A percentile compares a stretch with the other conserved stretches of the same genome.
phyloP scores from a whole-genome alignment of 2,797 vertebrate species.

The Hyperoplus immaculatus region DNA sequence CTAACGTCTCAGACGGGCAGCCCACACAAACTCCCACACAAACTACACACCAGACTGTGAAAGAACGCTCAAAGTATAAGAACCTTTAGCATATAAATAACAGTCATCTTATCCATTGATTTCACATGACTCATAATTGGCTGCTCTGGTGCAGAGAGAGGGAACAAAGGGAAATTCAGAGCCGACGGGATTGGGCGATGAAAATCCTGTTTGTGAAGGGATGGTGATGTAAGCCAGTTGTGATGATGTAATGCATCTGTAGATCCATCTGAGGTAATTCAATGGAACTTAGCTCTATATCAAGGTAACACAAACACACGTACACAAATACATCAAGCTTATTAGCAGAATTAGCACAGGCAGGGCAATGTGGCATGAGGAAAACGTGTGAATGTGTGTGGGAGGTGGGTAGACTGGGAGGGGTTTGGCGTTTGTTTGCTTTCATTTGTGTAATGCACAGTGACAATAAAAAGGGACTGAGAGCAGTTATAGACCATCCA shows the following conservation, averaged over 20 bases:
- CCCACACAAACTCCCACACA: constrained; percentile 57
- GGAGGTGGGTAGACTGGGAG: constrained; percentile 42
- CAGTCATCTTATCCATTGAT: constrained; percentile 8
- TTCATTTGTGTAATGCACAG: constrained; percentile 91
- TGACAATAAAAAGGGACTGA: constrained; percentile 85
- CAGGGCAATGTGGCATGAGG: constrained; percentile 44
- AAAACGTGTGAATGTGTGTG: constrained; percentile 38
- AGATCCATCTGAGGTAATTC: constrained; percentile 58
- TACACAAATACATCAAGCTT: constrained; percentile 59
- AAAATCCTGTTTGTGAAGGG: constrained; percentile 78
- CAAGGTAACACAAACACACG: constrained; percentile 56
- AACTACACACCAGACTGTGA: constrained; percentile 38
- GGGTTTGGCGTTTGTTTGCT: constrained; percentile 80
- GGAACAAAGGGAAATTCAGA: constrained; percentile 19
- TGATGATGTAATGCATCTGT: constrained; percentile 66
- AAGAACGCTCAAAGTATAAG: constrained; percentile 34
- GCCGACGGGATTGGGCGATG: constrained; percentile 47
- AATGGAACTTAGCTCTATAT: constrained; percentile 54
- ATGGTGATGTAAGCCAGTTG: constrained; percentile 61
- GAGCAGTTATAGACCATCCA: constrained; percentile 88
- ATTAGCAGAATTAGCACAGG: constrained; percentile 77
- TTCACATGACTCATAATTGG: constrained; percentile 26
- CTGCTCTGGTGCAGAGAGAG: constrained; percentile 23
- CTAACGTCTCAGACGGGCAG: constrained; percentile 46
- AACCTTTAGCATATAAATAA: constrained; percentile 21